These are phyloP conservation scores for Teleopsis dalmanni DNA, from an alignment of 1,140 invertebrate genomes.

Conservation along the genomic window DNA sequence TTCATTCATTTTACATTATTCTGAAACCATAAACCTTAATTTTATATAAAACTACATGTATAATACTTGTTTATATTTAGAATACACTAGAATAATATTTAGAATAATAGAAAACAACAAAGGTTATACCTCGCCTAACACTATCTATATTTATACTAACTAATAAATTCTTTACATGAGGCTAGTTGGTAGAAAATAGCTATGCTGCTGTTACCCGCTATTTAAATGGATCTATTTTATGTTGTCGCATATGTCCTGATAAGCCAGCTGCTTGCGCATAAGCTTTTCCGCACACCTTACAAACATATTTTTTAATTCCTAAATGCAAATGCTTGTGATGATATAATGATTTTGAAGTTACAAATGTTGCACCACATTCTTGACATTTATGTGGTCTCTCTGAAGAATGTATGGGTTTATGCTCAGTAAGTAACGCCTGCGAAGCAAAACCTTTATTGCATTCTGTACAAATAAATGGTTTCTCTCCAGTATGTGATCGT, in stretches of 20 bases:
- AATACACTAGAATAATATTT: too few species aligned
- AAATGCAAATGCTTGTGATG: conserved; percentile 75
- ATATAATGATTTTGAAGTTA: conserved; percentile 78
- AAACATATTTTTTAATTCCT: conserved; percentile 72
- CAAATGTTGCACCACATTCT: conserved; percentile 66
- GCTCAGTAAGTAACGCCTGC: conserved; percentile 30
- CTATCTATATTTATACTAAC: too few species aligned
- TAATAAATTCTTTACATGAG: too few species aligned
- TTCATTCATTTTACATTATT: too few species aligned
- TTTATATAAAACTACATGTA: too few species aligned
- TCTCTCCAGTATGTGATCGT: conserved; percentile 91
- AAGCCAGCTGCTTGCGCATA: conserved; percentile 37
- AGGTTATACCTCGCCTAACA: too few species aligned
- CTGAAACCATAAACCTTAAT: too few species aligned
- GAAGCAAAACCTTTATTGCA: conserved; percentile 31
- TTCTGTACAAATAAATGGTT: conserved; percentile 61
- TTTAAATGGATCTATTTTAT: too few species aligned
- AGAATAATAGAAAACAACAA: too few species aligned
- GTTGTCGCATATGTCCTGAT: conserved; percentile 35
- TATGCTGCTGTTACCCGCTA: too few species aligned
- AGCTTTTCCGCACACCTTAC: conserved; percentile 51
- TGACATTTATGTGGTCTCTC: conserved; percentile 70
- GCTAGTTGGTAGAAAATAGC: too few species aligned
- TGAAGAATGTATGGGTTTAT: conserved; percentile 72
- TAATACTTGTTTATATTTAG: too few species aligned